These are phyloP conservation scores for Hoplias malabaricus DNA, from an alignment of 2,113 vertebrate genomes.

Conservation along the genomic window DNA sequence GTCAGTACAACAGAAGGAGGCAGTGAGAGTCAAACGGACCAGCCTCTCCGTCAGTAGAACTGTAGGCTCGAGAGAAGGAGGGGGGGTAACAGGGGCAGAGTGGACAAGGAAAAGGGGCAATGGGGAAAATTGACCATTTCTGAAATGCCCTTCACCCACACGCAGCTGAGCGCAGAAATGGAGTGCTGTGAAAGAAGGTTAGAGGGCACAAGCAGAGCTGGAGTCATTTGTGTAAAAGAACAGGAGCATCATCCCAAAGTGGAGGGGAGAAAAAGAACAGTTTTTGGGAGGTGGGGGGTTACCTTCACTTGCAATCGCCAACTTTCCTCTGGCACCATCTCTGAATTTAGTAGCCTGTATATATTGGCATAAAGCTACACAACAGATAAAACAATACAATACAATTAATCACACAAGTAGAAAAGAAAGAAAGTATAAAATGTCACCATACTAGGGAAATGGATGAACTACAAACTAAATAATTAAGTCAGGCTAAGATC, in stretches of 20 bases:
- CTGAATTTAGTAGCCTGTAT: constrained; percentile 98
- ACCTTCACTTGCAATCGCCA: constrained; percentile 91
- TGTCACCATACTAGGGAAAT: no score
- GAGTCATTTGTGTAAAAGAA: constrained; percentile 57
- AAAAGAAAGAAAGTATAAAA: no score
- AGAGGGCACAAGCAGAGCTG: constrained; percentile 75
- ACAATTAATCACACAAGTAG: constrained; percentile 40
- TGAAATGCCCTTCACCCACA: constrained; percentile 66
- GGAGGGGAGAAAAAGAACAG: constrained; percentile 55
- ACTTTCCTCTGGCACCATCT: constrained; percentile 91
- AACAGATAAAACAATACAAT: constrained; percentile 57
- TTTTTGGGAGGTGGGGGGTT: constrained; percentile 83
- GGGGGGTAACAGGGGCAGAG: background rate
- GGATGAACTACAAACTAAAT: no score
- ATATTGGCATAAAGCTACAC: constrained; percentile 99
- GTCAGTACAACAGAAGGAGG: constrained; percentile 15
- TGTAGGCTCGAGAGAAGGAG: constrained; percentile 44
- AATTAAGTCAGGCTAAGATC: no score
- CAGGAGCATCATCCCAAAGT: constrained; percentile 54
- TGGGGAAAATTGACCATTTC: constrained; percentile 37
- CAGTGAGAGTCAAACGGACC: constrained; percentile 63
- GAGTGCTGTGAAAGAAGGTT: constrained; percentile 65
- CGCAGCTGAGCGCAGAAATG: constrained; percentile 61
- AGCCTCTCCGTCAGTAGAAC: constrained; percentile 64
- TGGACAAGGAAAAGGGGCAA: constrained; percentile 28